Evolutionary conservation across 2,113 vertebrate genomes (phyloP).

Genomic region (Marcusenius ussheri): DNA sequence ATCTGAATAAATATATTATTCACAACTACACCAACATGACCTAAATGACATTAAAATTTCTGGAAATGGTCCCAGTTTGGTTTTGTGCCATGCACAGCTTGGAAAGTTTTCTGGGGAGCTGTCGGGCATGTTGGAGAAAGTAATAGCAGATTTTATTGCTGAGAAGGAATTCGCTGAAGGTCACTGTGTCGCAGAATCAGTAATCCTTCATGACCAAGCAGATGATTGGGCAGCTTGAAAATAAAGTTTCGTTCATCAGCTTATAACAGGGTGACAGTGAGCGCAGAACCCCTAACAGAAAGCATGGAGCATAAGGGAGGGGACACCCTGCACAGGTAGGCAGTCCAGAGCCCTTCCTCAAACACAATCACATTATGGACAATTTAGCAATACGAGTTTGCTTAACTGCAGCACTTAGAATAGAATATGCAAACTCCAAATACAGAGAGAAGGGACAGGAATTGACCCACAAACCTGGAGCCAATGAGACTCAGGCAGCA

Average conservation of each 20-base stretch:
- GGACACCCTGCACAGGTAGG: not conserved
- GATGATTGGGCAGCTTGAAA: not conserved
- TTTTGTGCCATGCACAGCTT: not conserved
- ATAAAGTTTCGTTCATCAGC: not conserved
- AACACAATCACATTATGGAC: not conserved
- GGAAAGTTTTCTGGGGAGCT: not conserved
- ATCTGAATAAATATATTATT: not conserved
- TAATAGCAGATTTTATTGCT: not conserved
- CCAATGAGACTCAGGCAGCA: not conserved
- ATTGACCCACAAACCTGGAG: not conserved
- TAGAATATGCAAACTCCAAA: not conserved
- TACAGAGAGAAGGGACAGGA: not conserved
- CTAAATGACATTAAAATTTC: not conserved
- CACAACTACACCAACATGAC: not conserved
- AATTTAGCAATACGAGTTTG: not conserved
- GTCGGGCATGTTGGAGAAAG: not conserved
- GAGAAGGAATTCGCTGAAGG: not conserved
- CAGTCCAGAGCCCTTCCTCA: not conserved
- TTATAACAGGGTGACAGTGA: not conserved
- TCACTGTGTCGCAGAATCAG: not conserved
- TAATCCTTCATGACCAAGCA: not conserved
- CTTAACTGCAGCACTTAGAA: not conserved
- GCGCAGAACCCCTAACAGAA: not conserved
- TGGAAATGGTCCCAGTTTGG: not conserved
- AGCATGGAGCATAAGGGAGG: not conserved